Percentiles rank a stretch among this genome's conserved stretches.
phyloP scores from a whole-genome alignment of 2,888 invertebrate genomes.

The Biston stratarius region DNA sequence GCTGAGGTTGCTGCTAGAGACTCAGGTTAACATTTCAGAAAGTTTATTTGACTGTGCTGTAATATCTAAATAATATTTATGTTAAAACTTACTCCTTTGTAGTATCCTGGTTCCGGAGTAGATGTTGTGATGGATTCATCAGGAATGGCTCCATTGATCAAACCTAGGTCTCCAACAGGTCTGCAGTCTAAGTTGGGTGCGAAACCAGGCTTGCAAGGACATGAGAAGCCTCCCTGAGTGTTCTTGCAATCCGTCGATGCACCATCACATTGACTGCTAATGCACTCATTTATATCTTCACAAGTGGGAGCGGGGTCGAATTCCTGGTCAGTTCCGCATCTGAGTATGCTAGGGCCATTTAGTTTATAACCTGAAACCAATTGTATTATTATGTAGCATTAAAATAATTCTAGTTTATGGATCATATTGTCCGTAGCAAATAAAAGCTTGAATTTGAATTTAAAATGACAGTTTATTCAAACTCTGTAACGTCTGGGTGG shows the following conservation, averaged over 20 bases:
- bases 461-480: too few relatives aligned
- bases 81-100: slow-evolving; percentile 88
- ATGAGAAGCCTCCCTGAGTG: slow-evolving; percentile 94
- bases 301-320: slow-evolving; percentile 95
- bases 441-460: too few relatives aligned
- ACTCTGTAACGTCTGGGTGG: too few relatives aligned
- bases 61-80: not conserved
- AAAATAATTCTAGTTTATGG: too few relatives aligned
- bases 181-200: slow-evolving; percentile 94
- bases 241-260: slow-evolving; percentile 97
- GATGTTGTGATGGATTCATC: slow-evolving; percentile 96
- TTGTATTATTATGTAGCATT: not conserved
- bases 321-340: slow-evolving; percentile 93
- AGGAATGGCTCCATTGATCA: slow-evolving; percentile 95
- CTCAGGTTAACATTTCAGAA: too few relatives aligned
- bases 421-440: too few relatives aligned
- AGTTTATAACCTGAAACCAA: slow-evolving; percentile 90
- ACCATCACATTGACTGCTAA: slow-evolving; percentile 94
- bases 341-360: slow-evolving; percentile 93
- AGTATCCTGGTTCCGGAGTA: slow-evolving; percentile 92
- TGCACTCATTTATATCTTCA: slow-evolving; percentile 97
- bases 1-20: too few relatives aligned
- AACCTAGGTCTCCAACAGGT: slow-evolving; percentile 95
- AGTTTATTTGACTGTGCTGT: too few relatives aligned
- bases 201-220: slow-evolving; percentile 94